A percentile compares a stretch with the other conserved stretches of the same genome.
These are phyloP conservation scores for Xenus cinereus DNA, from an alignment of 2,113 vertebrate genomes.

Conservation along the genomic window DNA sequence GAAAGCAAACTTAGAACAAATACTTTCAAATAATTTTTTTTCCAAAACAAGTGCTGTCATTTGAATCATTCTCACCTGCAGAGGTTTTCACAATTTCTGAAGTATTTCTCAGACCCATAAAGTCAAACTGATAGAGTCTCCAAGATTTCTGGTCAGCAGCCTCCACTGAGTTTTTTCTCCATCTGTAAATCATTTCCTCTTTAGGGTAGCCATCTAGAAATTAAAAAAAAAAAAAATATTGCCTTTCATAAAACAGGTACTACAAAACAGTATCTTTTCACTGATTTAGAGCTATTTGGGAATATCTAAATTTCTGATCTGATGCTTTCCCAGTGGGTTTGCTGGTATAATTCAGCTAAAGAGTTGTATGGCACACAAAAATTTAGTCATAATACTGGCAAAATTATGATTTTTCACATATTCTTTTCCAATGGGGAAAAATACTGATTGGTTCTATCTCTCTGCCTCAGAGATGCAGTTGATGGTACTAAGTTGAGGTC, in stretches of 20 bases:
- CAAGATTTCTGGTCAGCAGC: constrained; percentile 94
- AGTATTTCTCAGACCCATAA: constrained; percentile 94
- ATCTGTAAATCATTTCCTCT: constrained; percentile 96
- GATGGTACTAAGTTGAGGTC: neutral
- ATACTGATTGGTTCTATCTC: neutral
- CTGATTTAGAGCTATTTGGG: neutral
- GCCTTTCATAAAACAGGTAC: neutral
- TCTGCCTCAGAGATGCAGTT: neutral
- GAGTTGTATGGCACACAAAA: neutral
- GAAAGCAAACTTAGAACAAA: neutral
- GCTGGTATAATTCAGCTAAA: neutral
- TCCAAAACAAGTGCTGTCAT: neutral
- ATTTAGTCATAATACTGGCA: neutral
- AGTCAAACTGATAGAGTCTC: constrained; percentile 97
- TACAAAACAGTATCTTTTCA: neutral
- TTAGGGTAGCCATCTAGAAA: constrained; percentile 94
- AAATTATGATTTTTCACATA: neutral
- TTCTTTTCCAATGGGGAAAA: neutral
- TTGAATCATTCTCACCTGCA: constrained; percentile 79
- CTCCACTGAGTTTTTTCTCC: constrained; percentile 95
- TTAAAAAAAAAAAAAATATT: neutral
- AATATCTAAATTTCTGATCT: neutral
- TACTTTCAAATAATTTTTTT: neutral
- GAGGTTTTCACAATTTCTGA: constrained; percentile 88
- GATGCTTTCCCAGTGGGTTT: neutral